A percentile compares a stretch with the other conserved stretches of the same genome.
Conservation (phyloP, 2,113 vertebrate species). For the Oxygymnocypris stewartii region DNA sequence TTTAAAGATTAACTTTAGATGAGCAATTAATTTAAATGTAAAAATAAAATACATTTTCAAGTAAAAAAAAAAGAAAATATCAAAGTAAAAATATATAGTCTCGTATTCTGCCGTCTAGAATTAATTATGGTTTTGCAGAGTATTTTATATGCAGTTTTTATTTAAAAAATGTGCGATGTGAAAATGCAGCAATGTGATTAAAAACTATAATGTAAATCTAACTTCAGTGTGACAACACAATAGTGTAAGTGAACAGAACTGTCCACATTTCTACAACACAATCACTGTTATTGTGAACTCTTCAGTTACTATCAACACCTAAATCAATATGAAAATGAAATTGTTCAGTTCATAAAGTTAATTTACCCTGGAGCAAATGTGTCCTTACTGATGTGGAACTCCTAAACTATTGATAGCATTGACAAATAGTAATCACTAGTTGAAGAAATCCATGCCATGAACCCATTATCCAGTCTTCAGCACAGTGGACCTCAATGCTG, state of each 20-base stretch:
- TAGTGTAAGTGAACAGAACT: neutral
- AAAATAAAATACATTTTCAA: neutral
- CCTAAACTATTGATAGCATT: neutral
- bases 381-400: neutral
- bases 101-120: neutral
- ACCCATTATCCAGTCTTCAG: neutral
- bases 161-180: too few relatives aligned
- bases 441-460: neutral
- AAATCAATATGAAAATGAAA: neutral
- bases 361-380: neutral
- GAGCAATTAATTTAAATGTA: too few relatives aligned
- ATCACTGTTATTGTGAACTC: neutral
- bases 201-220: neutral
- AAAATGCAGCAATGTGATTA: neutral
- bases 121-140: neutral
- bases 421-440: neutral
- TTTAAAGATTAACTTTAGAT: too few relatives aligned
- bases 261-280: neutral
- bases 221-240: too few relatives aligned
- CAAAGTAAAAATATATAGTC: too few relatives aligned
- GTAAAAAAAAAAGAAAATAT: neutral
- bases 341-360: neutral
- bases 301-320: neutral
- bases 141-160: neutral
- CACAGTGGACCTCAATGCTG: neutral